Evolutionary conservation across 1,140 invertebrate genomes (phyloP).

Genomic region (Megalonaias nervosa): DNA sequence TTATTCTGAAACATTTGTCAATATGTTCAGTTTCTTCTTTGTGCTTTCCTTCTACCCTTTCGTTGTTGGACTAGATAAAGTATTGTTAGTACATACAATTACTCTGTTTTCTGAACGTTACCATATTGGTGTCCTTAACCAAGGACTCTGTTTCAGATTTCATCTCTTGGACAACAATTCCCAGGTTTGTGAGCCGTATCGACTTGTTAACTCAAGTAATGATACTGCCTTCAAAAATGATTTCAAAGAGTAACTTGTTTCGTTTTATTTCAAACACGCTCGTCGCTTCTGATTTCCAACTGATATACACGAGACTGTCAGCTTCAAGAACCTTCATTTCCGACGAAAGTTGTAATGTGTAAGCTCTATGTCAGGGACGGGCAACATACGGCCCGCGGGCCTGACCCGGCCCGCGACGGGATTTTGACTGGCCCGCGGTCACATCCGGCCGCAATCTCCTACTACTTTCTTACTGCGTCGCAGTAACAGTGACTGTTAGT

Average conservation of each 20-base stretch:
- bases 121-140: neutral
- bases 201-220: neutral
- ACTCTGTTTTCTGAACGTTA: neutral
- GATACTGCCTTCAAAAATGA: neutral
- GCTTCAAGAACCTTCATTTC: constrained; percentile 25
- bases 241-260: constrained; percentile 14
- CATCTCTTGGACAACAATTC: neutral
- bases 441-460: no score
- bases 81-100: neutral
- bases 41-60: neutral
- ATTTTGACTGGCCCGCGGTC: no score
- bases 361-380: no score
- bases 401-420: no score
- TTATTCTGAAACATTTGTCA: neutral
- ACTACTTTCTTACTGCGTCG: no score
- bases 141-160: constrained; percentile 4
- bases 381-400: no score
- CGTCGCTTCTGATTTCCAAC: no score
- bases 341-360: constrained; percentile 11
- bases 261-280: neutral
- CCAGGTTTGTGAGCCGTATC: constrained; percentile 6
- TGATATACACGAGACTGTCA: constrained; percentile 12
- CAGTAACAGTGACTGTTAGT: no score
- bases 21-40: neutral
- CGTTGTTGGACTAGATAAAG: neutral